These are phyloP conservation scores for Patella caerulea DNA, from an alignment of 2,888 invertebrate genomes.

Conservation along the genomic window DNA sequence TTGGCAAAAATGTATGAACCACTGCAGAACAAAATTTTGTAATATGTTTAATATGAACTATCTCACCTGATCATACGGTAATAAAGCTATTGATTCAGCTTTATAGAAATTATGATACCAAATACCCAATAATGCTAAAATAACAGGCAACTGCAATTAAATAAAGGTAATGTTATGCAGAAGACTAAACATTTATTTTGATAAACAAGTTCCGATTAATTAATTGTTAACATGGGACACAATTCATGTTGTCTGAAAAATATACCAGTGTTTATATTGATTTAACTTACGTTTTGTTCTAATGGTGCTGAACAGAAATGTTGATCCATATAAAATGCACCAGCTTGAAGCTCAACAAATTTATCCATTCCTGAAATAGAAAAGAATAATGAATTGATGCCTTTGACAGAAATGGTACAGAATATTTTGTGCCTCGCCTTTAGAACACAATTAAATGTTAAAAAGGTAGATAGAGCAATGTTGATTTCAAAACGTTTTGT, in stretches of 20 bases:
- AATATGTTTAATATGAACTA: background rate
- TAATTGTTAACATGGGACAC: no score
- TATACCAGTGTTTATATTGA: background rate
- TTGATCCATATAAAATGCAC: slow-evolving; percentile 93
- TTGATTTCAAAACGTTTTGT: no score
- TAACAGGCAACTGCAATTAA: slow-evolving; percentile 84
- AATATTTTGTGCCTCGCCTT: no score
- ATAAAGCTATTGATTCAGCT: slow-evolving; percentile 93
- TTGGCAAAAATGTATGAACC: background rate
- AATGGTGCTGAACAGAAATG: slow-evolving; percentile 91
- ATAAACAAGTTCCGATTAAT: no score
- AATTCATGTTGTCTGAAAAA: background rate
- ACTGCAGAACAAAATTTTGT: background rate
- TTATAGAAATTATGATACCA: slow-evolving; percentile 96
- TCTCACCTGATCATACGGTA: slow-evolving; percentile 93
- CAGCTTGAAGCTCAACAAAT: slow-evolving; percentile 90
- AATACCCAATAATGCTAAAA: slow-evolving; percentile 85
- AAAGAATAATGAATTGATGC: background rate
- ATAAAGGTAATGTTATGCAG: background rate
- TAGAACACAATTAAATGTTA: no score
- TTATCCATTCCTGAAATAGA: slow-evolving; percentile 81
- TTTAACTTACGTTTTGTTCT: slow-evolving; percentile 86
- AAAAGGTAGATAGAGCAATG: no score
- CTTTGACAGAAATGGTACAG: no score
- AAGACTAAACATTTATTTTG: no score